Evolutionary conservation across 2,113 vertebrate species (phyloP), one percentile per base, ranked within the genome.

Genomic region (Ramphastos sulfuratus): DNA sequence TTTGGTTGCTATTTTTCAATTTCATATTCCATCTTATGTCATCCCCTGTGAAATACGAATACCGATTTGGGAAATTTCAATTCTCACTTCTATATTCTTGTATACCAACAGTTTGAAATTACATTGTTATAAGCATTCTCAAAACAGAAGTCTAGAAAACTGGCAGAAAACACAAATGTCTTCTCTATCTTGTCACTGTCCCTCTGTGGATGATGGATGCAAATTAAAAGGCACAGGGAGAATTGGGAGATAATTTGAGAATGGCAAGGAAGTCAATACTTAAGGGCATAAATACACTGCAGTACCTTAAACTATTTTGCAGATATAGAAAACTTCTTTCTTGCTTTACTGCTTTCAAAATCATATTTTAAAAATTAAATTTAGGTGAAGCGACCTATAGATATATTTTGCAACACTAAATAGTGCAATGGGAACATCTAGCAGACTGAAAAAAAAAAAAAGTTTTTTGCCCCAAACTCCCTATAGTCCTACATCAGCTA

Each of bases 1-100:
- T 87, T n/a, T 50, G 6, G 18, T 44, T 92, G 24, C 5, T 76
- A 25, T 63, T 87, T 82, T 87, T 63, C 30, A 59, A 23, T 87
- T 76, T 18, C 1, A 4, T 46, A 44, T 46, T 92, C 5, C 24
- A 42, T 63, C 21, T 73, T 0, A 0, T 52, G 21, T 35, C 2
- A 1, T 91, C 58, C 76, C 63, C n/a, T 82, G 10, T 15, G 16
- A 67, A 63, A 27, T 39, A 17, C 31, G 82, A 82, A 82, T 55
- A 82, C 1, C 1, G 6, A 15, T 61, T 30, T 50, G 6, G 42
- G 31, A 84, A 94, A 79, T 55, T 79, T 84, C 25, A 79, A 7
- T 78, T 93, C 74, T 78, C 20, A 21, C 20, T 61, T n/a, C 20
- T 69, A 7, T 69, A 39, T 69, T 87, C 19, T 21, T 65, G 23